Evolutionary conservation across 2,888 invertebrate species (phyloP).

Genomic region (Drosophila barbarae): DNA sequence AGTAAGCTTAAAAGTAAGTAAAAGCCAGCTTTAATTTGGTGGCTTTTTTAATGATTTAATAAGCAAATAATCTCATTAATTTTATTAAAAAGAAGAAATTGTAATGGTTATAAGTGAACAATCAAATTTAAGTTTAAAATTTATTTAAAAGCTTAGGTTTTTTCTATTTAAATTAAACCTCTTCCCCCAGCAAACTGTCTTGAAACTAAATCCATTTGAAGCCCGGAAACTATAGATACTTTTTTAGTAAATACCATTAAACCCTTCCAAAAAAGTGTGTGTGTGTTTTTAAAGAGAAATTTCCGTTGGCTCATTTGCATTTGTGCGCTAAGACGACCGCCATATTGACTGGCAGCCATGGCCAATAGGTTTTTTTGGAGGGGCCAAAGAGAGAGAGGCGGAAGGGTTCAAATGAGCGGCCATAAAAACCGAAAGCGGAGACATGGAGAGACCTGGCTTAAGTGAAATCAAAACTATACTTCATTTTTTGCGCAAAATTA

Average conservation of each 20-base stretch:
- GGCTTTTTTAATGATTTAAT: too few species aligned
- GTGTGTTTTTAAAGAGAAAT: constrained; percentile 8
- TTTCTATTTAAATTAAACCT: neutral
- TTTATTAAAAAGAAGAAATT: neutral
- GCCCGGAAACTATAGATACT: neutral
- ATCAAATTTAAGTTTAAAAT: too few species aligned
- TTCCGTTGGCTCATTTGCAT: constrained; percentile 33
- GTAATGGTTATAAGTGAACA: too few species aligned
- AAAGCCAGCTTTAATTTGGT: neutral
- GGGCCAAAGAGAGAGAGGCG: constrained; percentile 7
- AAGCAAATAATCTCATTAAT: too few species aligned
- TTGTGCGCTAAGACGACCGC: constrained; percentile 29
- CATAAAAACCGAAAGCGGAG: constrained; percentile 66
- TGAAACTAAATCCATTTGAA: neutral
- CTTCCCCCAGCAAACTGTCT: neutral
- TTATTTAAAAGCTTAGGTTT: neutral
- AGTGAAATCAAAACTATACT: constrained; percentile 39
- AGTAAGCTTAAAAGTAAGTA: constrained; percentile 91
- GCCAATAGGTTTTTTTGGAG: constrained; percentile 6
- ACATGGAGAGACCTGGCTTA: constrained; percentile 13
- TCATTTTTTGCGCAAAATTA: constrained; percentile 16
- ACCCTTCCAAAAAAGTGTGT: neutral
- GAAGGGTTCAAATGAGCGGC: constrained; percentile 33
- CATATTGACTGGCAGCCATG: constrained; percentile 35
- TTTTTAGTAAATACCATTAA: neutral